Evolutionary conservation across 2,113 vertebrate genomes (phyloP).

Genomic region (Ciconia maguari): DNA sequence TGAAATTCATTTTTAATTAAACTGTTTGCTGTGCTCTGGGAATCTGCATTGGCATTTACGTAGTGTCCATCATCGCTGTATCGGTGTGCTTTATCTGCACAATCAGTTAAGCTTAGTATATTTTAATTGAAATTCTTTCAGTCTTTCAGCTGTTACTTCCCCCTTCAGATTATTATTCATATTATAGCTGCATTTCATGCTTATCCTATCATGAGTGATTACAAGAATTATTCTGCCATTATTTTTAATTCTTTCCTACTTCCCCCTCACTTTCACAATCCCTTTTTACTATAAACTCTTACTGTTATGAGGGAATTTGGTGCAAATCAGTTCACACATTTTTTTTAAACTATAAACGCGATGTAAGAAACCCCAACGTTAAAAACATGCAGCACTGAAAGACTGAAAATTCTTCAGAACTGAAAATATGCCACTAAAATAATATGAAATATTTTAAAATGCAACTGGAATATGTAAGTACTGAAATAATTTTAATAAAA

Average conservation of each 20-base stretch:
- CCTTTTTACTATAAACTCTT: constrained; percentile 12
- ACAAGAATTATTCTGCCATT: constrained; percentile 13
- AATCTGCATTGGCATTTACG: background rate
- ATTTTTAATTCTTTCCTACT: constrained; percentile 27
- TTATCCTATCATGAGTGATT: constrained; percentile 28
- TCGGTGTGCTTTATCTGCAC: constrained; percentile 12
- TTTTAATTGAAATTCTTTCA: constrained; percentile 64
- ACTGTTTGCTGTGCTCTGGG: background rate
- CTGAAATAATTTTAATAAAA: constrained; percentile 5
- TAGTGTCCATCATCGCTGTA: background rate
- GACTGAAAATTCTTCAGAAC: background rate
- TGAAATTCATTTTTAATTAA: constrained; percentile 56
- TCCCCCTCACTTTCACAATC: background rate
- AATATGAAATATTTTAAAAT: background rate
- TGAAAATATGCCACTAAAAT: background rate
- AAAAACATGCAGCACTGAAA: background rate
- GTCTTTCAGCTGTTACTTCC: constrained; percentile 48
- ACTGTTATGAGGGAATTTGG: background rate
- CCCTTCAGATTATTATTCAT: constrained; percentile 38
- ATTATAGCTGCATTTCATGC: constrained; percentile 37
- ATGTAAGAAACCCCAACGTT: background rate
- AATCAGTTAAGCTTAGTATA: constrained; percentile 34
- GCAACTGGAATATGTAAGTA: background rate
- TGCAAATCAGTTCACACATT: constrained; percentile 21
- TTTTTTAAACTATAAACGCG: background rate